Base-by-base conservation (phyloP, 2,113 vertebrate genomes). In the Pipa parva region DNA sequence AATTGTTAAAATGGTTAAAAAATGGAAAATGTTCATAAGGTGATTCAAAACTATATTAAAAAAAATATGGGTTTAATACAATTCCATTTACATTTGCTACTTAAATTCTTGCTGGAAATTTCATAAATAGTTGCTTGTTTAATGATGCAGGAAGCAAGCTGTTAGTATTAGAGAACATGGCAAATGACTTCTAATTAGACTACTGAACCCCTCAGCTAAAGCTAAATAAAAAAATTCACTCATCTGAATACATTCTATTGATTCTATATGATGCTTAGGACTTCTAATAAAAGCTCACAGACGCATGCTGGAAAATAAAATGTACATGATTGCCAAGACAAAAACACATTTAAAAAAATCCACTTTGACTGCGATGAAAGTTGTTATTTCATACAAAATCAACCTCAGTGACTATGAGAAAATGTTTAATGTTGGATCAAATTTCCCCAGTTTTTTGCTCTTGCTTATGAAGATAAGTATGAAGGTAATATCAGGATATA, bases 91-190 rank as follows among this genome's bases (percentile, higher is more conserved):
- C 2, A n/a, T 42, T 42, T 42, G 39, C 17, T 42, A 42, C 13
- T 22, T 22, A 12, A 7, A 22, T 22, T 22, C 18, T 37, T 24
- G 33, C 20, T 24, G 33, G 20, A 59, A 36, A 33, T 37, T 22
- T 37, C n/a, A 58, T 37, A 58, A 37, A 59, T 59, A 24, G 39
- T 59, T 37, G 56, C 56, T 39, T 31, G 29, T 24, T 45, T 45
- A 60, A 60, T 60, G 58, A 45, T 12, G 37, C 15, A 60, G 58
- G 58, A 60, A 45, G 37, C 37, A 60, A 60, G 58, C 58, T 60
- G 24, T 60, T 60, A 45, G 37, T 45, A 60, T 60, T 7, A 37
- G 58, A 60, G 15, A 60, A 24, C 25, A 60, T 60, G 36, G 29
- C 22, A 60, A 59, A 60, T 45, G 39, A 45, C 58, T 45, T 60